Evolutionary conservation across 1,140 invertebrate genomes (phyloP).

Genomic region (Littorina saxatilis): DNA sequence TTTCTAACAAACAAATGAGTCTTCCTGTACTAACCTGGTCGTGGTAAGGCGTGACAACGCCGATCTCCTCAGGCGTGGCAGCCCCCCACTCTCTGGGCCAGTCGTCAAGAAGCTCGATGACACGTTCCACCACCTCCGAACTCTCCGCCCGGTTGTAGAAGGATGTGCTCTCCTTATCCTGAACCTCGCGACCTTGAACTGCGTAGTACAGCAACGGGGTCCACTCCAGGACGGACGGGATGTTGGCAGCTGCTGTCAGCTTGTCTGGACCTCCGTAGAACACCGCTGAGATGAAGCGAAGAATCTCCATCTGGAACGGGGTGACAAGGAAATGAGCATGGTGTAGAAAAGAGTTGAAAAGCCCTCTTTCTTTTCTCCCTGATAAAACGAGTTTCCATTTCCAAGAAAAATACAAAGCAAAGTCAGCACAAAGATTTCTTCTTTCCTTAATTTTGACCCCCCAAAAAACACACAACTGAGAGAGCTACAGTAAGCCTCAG

Average conservation of each 20-base stretch:
- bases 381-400: too few species aligned
- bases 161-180: constrained; percentile 86
- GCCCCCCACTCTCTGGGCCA: constrained; percentile 87
- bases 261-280: constrained; percentile 84
- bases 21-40: constrained; percentile 89
- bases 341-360: too few species aligned
- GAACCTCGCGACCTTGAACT: constrained; percentile 81
- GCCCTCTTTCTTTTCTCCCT: too few species aligned
- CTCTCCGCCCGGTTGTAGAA: constrained; percentile 90
- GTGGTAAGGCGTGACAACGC: constrained; percentile 88
- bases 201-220: constrained; percentile 83
- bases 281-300: constrained; percentile 86
- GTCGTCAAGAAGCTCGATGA: constrained; percentile 81
- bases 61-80: constrained; percentile 84
- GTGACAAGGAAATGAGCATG: not conserved
- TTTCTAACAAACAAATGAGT: too few species aligned
- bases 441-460: too few species aligned
- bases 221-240: constrained; percentile 60
- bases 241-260: constrained; percentile 58
- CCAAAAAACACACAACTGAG: too few species aligned
- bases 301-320: constrained; percentile 83
- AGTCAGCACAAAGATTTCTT: too few species aligned
- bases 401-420: too few species aligned
- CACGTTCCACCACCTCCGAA: constrained; percentile 84
- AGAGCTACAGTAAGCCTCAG: too few species aligned